Evolutionary conservation across 2,797 vertebrate genomes (phyloP), one percentile per base, ranked within the genome.

Genomic region (Muscicapa comitata): DNA sequence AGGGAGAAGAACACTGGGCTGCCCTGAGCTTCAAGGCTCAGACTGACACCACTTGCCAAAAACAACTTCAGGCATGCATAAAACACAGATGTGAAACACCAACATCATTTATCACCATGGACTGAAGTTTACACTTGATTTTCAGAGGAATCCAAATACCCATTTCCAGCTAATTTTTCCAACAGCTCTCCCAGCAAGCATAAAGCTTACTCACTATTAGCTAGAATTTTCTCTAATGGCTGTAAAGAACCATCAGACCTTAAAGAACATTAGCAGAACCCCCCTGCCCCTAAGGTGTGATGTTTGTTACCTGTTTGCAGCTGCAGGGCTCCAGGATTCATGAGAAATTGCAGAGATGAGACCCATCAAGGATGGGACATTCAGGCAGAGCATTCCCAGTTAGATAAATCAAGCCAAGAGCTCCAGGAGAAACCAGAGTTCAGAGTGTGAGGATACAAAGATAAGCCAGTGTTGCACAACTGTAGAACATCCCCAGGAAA

Each of bases 1-100:
- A 80, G 50, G 50, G 20, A 61, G 6, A 16, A 26, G 53, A 80
- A n/a, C 38, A 13, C 2, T 21, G 37, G 26, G n/a, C 35, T 91
- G 84, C 37, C 67, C 37, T 11, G 28, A 68, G 35, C 37, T 65
- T 70, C 50, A 65, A 91, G 61, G 76, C 82, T 86, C 47, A 47
- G 29, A 21, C 16, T 1, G 4, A 12, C 65, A 50, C 50, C 43
- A 10, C 53, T 94, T 65, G 89, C 86, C 75, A 91, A 95, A 58
- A 91, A 58, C 51, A 77, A 20, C 43, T n/a, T 80, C 63, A 87
- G 62, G 33, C 81, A 47, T 5, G 15, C 47, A 48, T 71, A 33
- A 89, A 82, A 79, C 16, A 95, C 71, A 71, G 86, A 74, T 53
- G 54, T 77, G 78, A 73, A 85, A 74, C 35, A 74, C 57, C 71